Evolutionary conservation across 1,140 invertebrate species (phyloP).

Genomic region (Lycorma delicatula): DNA sequence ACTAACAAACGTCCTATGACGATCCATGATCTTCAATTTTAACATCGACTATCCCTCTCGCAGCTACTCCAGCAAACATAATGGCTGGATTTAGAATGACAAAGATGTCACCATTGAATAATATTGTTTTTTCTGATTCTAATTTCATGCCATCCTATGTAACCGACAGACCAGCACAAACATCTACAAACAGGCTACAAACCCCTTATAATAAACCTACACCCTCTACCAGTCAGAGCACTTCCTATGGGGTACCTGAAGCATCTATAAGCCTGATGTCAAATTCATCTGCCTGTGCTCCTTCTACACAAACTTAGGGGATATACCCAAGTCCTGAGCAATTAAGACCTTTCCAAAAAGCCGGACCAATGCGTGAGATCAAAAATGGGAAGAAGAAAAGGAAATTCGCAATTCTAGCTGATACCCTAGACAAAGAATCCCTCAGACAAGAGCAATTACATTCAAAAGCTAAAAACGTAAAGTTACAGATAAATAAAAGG

Average conservation of each 20-base stretch:
- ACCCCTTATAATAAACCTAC: conserved; percentile 1
- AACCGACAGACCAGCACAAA: conserved; percentile 29
- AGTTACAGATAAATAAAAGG: conserved; percentile 1
- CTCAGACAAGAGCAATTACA: conserved; percentile 14
- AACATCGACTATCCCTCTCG: background rate
- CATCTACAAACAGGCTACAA: conserved; percentile 8
- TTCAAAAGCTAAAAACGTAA: conserved; percentile 10
- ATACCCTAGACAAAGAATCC: conserved; percentile 9
- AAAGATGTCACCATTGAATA: conserved; percentile 35
- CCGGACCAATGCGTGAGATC: background rate
- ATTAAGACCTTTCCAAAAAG: conserved; percentile 18
- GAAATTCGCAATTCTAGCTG: conserved; percentile 9
- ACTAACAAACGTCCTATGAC: background rate
- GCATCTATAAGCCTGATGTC: no score
- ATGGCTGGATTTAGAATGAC: conserved; percentile 28
- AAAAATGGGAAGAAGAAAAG: conserved; percentile 7
- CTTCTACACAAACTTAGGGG: background rate
- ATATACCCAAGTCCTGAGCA: conserved; percentile 6
- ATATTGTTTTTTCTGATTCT: conserved; percentile 30
- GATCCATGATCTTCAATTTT: background rate
- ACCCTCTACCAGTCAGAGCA: background rate
- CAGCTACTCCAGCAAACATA: conserved; percentile 25
- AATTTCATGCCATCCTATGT: conserved; percentile 32
- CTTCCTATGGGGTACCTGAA: no score
- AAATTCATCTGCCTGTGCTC: background rate